phyloP scores from a whole-genome alignment of 2,888 invertebrate species.

The Fragum whitleyi region DNA sequence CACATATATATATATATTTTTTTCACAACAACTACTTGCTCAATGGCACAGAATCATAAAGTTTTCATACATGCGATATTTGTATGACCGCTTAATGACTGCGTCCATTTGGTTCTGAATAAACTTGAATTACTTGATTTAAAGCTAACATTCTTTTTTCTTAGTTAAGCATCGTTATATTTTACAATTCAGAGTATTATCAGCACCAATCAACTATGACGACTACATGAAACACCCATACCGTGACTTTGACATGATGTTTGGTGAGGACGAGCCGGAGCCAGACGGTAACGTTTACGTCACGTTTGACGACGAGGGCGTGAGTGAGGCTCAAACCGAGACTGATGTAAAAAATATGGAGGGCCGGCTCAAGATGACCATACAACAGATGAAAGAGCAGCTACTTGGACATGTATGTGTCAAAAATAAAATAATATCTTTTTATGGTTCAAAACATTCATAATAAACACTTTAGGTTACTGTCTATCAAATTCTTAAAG shows the following conservation, averaged over 20 bases:
- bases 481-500: too few relatives aligned
- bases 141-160: too few relatives aligned
- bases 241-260: conserved; percentile 81
- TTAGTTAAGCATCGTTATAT: too few relatives aligned
- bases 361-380: conserved; percentile 82
- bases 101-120: too few relatives aligned
- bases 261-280: conserved; percentile 80
- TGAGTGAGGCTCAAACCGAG: conserved; percentile 83
- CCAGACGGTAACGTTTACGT: conserved; percentile 79
- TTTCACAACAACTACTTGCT: too few relatives aligned
- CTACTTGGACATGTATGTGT: conserved; percentile 81
- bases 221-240: conserved; percentile 77
- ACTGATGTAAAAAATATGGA: conserved; percentile 83
- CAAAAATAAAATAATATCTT: too few relatives aligned
- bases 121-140: too few relatives aligned
- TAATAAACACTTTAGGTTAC: too few relatives aligned
- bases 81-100: too few relatives aligned
- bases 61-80: too few relatives aligned
- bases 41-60: too few relatives aligned
- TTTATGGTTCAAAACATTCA: too few relatives aligned
- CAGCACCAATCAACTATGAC: conserved; percentile 81
- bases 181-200: conserved; percentile 78
- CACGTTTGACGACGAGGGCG: conserved; percentile 79
- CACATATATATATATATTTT: neutral
- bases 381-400: conserved; percentile 84